Conservation (phyloP, 2,797 vertebrate species). For the Bufotes viridis region DNA sequence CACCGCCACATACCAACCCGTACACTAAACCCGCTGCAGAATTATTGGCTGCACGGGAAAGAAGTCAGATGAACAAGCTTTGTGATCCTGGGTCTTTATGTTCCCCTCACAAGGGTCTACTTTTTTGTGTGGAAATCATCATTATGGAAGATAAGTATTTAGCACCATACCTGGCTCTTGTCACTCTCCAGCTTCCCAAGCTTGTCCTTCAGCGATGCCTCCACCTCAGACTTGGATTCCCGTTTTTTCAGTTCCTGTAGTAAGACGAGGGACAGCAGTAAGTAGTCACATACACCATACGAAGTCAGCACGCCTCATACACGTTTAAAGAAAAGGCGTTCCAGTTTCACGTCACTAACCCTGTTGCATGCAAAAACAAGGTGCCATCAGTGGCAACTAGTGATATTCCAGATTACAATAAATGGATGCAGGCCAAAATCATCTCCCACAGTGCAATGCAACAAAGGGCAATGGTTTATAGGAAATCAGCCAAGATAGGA, state of each 20-base stretch:
- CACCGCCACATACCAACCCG: no score
- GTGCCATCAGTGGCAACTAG: not conserved
- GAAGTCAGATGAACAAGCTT: not conserved
- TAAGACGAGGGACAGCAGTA: conserved; percentile 3
- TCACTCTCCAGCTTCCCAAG: conserved; percentile 82
- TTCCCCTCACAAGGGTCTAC: not conserved
- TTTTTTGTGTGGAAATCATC: not conserved
- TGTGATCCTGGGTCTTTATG: not conserved
- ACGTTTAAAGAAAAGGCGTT: no score
- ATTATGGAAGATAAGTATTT: not conserved
- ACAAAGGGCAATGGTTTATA: not conserved
- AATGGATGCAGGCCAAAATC: not conserved
- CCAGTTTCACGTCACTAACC: no score
- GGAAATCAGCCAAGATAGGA: not conserved
- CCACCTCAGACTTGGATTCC: conserved; percentile 73
- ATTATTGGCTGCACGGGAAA: not conserved
- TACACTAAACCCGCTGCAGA: no score
- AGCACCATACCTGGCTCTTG: conserved; percentile 66
- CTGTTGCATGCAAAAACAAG: not conserved
- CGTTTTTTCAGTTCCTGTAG: conserved; percentile 80
- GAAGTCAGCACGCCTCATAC: no score
- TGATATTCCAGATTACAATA: not conserved
- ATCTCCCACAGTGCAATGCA: not conserved
- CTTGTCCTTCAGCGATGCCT: conserved; percentile 76
- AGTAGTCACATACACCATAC: not conserved